These are phyloP conservation scores for Corydoras sp. DNA, from an alignment of 2,113 vertebrate species.

Conservation along the genomic window DNA sequence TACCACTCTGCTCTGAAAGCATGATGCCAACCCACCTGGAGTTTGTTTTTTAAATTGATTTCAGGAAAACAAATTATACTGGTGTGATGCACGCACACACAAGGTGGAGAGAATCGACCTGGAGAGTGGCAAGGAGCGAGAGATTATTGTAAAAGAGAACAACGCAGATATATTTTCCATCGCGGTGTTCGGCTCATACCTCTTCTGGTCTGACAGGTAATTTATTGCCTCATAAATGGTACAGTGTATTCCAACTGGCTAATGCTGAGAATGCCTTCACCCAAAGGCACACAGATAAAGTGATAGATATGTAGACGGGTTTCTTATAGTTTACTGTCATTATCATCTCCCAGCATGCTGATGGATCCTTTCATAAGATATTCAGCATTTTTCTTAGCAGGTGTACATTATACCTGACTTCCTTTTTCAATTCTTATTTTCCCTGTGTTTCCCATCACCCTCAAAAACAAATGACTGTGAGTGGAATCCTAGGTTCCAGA, in stretches of 20 bases:
- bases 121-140: constrained; percentile 75
- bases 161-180: constrained; percentile 84
- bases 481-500: too few species aligned
- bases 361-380: too few species aligned
- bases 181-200: constrained; percentile 82
- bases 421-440: too few species aligned
- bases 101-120: constrained; percentile 87
- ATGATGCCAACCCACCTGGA: constrained; percentile 39
- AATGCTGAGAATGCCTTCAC: neutral
- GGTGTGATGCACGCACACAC: constrained; percentile 84
- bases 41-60: constrained; percentile 66
- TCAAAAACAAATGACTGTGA: too few species aligned
- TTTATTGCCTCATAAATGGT: constrained; percentile 78
- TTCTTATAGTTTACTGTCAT: too few species aligned
- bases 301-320: neutral
- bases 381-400: too few species aligned
- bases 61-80: constrained; percentile 88
- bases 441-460: too few species aligned
- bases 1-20: constrained; percentile 49
- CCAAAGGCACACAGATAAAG: neutral
- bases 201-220: constrained; percentile 96
- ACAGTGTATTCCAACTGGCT: constrained; percentile 53
- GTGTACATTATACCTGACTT: too few species aligned
- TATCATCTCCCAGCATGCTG: too few species aligned
- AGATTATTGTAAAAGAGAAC: constrained; percentile 80